A percentile compares a stretch with the other conserved stretches of the same genome.
Evolutionary conservation across 2,113 vertebrate species (phyloP).

Genomic region (Plecotus auritus): DNA sequence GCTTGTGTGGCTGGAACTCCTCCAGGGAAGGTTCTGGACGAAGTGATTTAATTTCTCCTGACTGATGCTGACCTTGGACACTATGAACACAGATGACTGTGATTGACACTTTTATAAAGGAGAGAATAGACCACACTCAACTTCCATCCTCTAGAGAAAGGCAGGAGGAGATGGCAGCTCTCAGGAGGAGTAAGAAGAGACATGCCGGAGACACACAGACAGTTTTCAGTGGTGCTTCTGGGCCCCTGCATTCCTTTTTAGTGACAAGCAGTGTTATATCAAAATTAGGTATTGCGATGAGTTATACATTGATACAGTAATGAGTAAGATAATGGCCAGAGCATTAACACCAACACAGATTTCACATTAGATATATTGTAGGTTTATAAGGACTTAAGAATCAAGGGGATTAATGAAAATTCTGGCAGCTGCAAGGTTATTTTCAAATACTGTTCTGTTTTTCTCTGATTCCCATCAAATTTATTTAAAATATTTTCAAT

Average conservation of each 20-base stretch:
- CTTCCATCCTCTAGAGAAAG: background rate
- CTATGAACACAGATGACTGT: constrained; percentile 68
- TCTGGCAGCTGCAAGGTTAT: background rate
- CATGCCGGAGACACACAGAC: background rate
- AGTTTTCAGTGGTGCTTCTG: background rate
- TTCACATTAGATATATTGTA: background rate
- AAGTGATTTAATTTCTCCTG: constrained; percentile 87
- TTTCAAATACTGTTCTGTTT: background rate
- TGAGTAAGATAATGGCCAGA: background rate
- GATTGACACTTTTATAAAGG: background rate
- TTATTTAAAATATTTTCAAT: constrained; percentile 35
- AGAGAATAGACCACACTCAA: background rate
- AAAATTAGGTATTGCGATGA: background rate
- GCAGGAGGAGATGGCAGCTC: background rate
- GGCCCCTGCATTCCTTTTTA: background rate
- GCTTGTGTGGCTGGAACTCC: constrained; percentile 74
- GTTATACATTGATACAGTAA: background rate
- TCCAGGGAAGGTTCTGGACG: constrained; percentile 81
- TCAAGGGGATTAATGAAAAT: constrained; percentile 15
- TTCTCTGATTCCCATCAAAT: background rate
- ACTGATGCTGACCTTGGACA: constrained; percentile 90
- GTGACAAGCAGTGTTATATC: background rate
- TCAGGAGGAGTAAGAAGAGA: background rate
- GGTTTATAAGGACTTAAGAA: background rate
- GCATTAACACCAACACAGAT: background rate